Evolutionary conservation across 2,888 invertebrate genomes (phyloP), one percentile per base, ranked within the genome.

Genomic region (Melipona bicolor): DNA sequence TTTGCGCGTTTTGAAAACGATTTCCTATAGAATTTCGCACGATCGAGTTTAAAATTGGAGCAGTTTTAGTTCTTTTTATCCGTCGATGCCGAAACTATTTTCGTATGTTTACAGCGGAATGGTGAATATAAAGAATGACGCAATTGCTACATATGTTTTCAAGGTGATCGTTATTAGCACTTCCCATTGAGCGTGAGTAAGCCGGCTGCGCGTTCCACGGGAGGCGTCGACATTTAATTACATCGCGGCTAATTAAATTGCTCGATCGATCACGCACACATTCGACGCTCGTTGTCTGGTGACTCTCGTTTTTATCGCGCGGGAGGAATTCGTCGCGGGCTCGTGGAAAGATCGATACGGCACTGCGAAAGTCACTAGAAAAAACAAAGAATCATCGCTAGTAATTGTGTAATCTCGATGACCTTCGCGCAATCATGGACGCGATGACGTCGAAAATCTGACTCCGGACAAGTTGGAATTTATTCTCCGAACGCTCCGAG

Each of bases 391-490:
- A 70, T 71, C 65, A 15, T 56, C 54, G 32, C 27, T 50, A 27
- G 6, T 4, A 5, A 72, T 81, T 76, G 15, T 21, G 52, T 56
- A 83, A 83, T 82, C 56, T 59, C 13, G 19, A 19, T 32, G 68
- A 76, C 76, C 81, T 81, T 72, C 56, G 13, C 6, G 15, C 52
- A 68, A 76, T 78, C 59, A 21, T 32, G 43, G 4, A n/a, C 9
- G 21, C 11, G 64, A 80, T 49, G 49, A 21, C 75, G 52, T 17
- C 32, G 27, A 36, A 32, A 56, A 75, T 56, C 24, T 56, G 24
- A 24, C 36, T 24, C 9, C 49, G 27, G 24, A 6, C 19, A 4
- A 64, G 36, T 49, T 52, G 11, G 11, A 52, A 32, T 6, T 24
- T 43, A 0, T 19, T 11, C n/a, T 5, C n/a, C n/a, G 15, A 15